Base-by-base conservation (phyloP, 2,113 vertebrate genomes). In the Siniperca knerii region DNA sequence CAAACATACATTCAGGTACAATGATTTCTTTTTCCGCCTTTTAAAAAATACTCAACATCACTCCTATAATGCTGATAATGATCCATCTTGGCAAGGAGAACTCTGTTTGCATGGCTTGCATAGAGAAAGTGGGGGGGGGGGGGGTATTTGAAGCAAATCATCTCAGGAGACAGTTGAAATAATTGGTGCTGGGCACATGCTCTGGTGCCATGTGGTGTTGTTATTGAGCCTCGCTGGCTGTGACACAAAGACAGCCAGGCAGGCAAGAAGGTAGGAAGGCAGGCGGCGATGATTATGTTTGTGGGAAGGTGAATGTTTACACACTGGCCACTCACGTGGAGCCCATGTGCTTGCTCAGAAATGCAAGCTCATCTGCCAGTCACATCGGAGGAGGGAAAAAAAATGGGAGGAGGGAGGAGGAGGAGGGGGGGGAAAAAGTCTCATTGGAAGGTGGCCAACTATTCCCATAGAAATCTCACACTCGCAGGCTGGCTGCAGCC, bases 391-490 rank as follows among this genome's bases (percentile, higher is more conserved):
- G 95, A 96, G 95, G 89, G 70, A 74, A 52, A 75, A 75, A 72
- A 86, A 80, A 75, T 60, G 75, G 58, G 70, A 77, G 74, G 55
- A 62, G 64, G 68, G 62, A 60, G 79, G 42, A 61, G 73, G 25
- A 15, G 64, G 46, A 8, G 65, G 75, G 12, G 50, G 71, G 4
- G 13, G 13, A 21, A 25, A 35, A 95, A 93, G 74, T 57, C 92
- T 77, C 86, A 77, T 94, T 98, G 97, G 97, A 98, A 94, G 93
- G 92, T 93, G 91, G 97, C 97, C 97, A 98, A 97, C 93, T 96
- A 96, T 96, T 98, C 97, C 96, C 97, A 97, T 94, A 97, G 95
- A 98, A 95, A 97, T 97, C 97, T 97, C 97, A 97, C 96, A 97
- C 97, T 96, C 95, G 83, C 91, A 97, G 94, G 96, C 97, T 97